phyloP scores from a whole-genome alignment of 2,888 invertebrate genomes.

The Caenorhabditis doughertyi region DNA sequence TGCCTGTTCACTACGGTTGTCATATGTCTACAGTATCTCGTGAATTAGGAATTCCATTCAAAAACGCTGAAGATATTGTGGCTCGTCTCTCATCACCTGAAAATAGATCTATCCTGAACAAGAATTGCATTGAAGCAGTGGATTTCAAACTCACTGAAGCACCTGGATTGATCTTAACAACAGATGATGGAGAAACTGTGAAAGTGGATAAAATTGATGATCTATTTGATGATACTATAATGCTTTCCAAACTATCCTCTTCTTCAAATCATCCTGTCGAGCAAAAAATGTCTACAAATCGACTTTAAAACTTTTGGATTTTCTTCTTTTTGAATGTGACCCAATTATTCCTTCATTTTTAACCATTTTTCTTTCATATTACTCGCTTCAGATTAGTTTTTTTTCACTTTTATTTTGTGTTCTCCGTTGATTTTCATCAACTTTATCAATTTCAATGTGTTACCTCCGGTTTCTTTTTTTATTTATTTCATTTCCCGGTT shows the following conservation, averaged over 20 bases:
- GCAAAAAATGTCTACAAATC: slow-evolving; percentile 39
- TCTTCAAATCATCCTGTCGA: background rate
- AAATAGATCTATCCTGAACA: slow-evolving; percentile 49
- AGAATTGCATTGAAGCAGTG: slow-evolving; percentile 58
- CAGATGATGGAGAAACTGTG: slow-evolving; percentile 38
- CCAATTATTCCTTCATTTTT: slow-evolving; percentile 13
- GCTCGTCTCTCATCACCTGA: slow-evolving; percentile 57
- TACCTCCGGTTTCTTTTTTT: background rate
- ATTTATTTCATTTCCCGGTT: background rate
- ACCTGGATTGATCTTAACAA: slow-evolving; percentile 46
- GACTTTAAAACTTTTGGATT: slow-evolving; percentile 41
- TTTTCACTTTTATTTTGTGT: background rate
- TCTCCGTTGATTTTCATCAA: slow-evolving; percentile 13
- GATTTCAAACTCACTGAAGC: slow-evolving; percentile 60
- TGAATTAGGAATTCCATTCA: slow-evolving; percentile 59
- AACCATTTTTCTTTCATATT: slow-evolving; percentile 23
- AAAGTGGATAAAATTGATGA: slow-evolving; percentile 44
- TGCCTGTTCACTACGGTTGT: slow-evolving; percentile 61
- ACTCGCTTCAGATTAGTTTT: slow-evolving; percentile 31
- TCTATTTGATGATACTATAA: slow-evolving; percentile 36
- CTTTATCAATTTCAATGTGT: slow-evolving; percentile 13
- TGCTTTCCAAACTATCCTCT: slow-evolving; percentile 36
- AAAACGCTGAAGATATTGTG: slow-evolving; percentile 60
- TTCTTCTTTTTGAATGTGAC: background rate
- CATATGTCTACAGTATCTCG: slow-evolving; percentile 66